phyloP scores from a whole-genome alignment of 2,113 vertebrate species.

The Forbesichthys agassizii region DNA sequence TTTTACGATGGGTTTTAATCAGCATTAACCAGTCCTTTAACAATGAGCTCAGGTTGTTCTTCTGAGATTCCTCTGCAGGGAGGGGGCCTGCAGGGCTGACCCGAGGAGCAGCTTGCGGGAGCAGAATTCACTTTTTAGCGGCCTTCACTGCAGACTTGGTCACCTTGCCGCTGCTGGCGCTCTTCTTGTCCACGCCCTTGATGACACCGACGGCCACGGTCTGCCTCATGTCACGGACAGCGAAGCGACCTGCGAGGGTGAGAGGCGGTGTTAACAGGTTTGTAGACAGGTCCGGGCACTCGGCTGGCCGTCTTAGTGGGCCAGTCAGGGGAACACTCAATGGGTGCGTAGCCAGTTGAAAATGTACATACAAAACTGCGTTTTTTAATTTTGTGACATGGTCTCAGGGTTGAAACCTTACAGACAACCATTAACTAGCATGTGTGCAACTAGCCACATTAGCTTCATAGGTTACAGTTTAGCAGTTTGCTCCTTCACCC shows the following conservation, averaged over 20 bases:
- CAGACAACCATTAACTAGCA: too few relatives aligned
- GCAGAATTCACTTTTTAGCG: conserved; percentile 74
- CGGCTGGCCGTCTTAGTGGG: background rate
- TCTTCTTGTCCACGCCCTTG: conserved; percentile 76
- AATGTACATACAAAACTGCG: too few relatives aligned
- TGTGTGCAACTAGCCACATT: too few relatives aligned
- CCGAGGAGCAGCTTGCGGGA: conserved; percentile 51
- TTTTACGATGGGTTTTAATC: conserved; percentile 85
- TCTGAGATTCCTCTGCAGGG: conserved; percentile 64
- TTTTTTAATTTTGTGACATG: too few relatives aligned
- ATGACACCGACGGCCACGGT: conserved; percentile 82
- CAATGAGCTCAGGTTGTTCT: conserved; percentile 70
- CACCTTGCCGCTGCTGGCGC: conserved; percentile 64
- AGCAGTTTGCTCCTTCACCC: too few relatives aligned
- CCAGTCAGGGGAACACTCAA: too few relatives aligned
- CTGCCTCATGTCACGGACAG: conserved; percentile 85
- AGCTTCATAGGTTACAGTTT: too few relatives aligned
- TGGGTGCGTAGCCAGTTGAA: too few relatives aligned
- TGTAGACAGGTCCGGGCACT: background rate
- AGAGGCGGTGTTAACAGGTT: background rate
- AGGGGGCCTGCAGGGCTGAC: conserved; percentile 45
- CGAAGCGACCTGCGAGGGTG: conserved; percentile 74
- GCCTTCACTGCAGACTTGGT: conserved; percentile 81
- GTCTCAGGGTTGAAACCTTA: too few relatives aligned
- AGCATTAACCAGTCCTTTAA: conserved; percentile 86